A percentile compares a stretch with the other conserved stretches of the same genome.
Conservation (phyloP, 2,113 vertebrate genomes). For the Peromyscus polionotus region DNA sequence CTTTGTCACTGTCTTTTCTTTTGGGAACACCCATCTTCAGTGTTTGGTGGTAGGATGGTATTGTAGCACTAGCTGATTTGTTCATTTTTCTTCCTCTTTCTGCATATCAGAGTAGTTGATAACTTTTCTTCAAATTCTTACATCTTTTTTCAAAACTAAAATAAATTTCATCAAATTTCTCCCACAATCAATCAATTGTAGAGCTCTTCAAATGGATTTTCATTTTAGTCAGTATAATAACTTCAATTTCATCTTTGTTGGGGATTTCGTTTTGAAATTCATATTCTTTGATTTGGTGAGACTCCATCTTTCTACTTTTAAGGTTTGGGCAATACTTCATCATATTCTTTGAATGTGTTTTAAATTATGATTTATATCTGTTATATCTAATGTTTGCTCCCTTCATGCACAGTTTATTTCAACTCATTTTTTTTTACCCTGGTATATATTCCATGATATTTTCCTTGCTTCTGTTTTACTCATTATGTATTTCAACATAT, state of each 20-base stretch:
- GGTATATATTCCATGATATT: not conserved
- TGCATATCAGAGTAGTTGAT: not conserved
- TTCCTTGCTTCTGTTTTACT: not conserved
- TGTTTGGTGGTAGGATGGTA: not conserved
- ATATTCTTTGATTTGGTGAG: not conserved
- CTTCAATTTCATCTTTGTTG: not conserved
- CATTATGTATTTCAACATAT: not conserved
- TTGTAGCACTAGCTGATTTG: not conserved
- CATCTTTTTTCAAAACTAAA: not conserved
- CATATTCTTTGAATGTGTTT: not conserved
- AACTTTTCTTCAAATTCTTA: not conserved
- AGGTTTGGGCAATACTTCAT: not conserved
- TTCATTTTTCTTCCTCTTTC: not conserved
- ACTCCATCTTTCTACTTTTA: not conserved
- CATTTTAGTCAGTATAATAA: not conserved
- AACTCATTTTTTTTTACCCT: not conserved
- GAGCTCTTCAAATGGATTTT: not conserved
- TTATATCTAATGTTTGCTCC: not conserved
- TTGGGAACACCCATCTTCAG: not conserved
- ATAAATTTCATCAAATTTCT: not conserved
- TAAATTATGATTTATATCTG: not conserved
- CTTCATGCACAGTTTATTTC: not conserved
- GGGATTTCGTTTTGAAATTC: not conserved
- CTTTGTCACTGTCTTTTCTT: not conserved
- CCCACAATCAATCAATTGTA: not conserved